phyloP scores from a whole-genome alignment of 2,113 vertebrate species.

The Carassius carassius region DNA sequence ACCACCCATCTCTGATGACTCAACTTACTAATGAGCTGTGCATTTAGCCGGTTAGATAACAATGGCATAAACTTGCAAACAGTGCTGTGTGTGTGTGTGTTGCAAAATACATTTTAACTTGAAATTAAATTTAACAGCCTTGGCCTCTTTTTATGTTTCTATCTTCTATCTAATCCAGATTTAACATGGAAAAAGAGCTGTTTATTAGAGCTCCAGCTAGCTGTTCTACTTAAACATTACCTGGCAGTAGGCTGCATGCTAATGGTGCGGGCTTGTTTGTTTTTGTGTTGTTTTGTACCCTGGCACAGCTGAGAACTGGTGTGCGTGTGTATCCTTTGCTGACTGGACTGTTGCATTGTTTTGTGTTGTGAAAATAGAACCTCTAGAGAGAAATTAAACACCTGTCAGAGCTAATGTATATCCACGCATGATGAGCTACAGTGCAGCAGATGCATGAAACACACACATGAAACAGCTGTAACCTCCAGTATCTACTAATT shows the following conservation, averaged over 20 bases:
- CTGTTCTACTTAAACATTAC: conserved; percentile 15
- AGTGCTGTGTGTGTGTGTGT: not conserved
- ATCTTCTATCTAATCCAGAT: conserved; percentile 33
- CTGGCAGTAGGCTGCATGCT: conserved; percentile 1
- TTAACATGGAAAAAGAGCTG: not conserved
- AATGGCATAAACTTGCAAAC: not conserved
- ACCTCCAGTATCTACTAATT: too few species aligned
- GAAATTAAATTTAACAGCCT: conserved; percentile 22
- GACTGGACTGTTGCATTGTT: conserved; percentile 15
- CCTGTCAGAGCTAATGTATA: not conserved
- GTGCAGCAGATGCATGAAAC: not conserved
- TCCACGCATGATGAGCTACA: not conserved
- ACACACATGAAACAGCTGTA: not conserved
- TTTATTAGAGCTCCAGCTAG: conserved; percentile 12
- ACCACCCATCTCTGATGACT: conserved; percentile 26
- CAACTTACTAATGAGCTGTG: conserved; percentile 11
- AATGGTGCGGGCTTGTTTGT: conserved; percentile 18
- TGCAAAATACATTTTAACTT: not conserved
- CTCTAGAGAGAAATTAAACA: conserved; percentile 13
- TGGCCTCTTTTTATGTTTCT: conserved; percentile 4
- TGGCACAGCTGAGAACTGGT: conserved; percentile 18
- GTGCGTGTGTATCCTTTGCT: conserved; percentile 35
- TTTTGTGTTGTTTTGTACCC: conserved; percentile 27
- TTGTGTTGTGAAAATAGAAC: conserved; percentile 15
- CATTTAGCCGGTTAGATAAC: conserved; percentile 27